Evolutionary conservation across 2,797 vertebrate species (phyloP).

Genomic region (Cyclura pinguis): DNA sequence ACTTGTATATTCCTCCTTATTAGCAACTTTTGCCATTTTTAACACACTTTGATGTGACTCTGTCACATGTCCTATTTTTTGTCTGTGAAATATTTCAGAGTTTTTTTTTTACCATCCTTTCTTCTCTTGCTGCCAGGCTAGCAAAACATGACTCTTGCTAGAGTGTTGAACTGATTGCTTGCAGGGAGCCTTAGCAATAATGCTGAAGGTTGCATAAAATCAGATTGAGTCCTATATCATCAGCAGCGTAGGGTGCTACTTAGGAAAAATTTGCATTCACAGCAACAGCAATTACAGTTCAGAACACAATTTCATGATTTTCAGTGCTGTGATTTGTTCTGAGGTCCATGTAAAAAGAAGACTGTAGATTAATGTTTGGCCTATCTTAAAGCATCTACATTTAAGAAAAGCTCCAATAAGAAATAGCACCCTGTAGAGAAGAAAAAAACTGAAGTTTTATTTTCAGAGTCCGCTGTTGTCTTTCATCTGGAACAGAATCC

Average conservation of each 20-base stretch:
- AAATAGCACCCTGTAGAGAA: not conserved
- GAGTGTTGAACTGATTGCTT: not conserved
- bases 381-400: not conserved
- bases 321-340: not conserved
- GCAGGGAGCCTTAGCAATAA: not conserved
- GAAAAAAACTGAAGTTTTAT: not conserved
- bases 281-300: not conserved
- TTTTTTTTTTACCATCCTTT: not conserved
- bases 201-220: not conserved
- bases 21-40: too few relatives aligned
- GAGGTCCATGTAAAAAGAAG: not conserved
- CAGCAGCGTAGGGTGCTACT: not conserved
- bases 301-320: not conserved
- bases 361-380: not conserved
- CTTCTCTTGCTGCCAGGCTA: not conserved
- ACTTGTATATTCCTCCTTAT: too few relatives aligned
- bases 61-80: too few relatives aligned
- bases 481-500: not conserved
- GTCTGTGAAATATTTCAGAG: too few relatives aligned
- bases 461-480: not conserved
- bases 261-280: not conserved
- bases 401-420: not conserved
- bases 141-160: not conserved
- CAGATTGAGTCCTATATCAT: not conserved
- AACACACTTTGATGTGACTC: too few relatives aligned